These are phyloP conservation scores for Copsychus sechellarum DNA, from an alignment of 2,113 vertebrate species.

Conservation along the genomic window DNA sequence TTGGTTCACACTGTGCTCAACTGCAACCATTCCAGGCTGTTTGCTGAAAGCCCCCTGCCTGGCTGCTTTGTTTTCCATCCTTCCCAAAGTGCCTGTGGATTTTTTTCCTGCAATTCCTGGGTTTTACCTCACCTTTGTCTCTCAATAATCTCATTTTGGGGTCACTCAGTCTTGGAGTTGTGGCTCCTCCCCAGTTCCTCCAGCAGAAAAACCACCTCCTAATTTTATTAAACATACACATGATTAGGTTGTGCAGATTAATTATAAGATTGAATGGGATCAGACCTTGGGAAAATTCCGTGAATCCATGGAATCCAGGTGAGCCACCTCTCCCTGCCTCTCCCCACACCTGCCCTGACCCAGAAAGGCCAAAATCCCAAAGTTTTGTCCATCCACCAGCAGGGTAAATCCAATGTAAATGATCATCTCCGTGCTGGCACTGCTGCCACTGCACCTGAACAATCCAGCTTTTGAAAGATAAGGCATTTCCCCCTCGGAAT, in stretches of 20 bases:
- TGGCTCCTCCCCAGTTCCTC: no score
- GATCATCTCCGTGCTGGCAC: background rate
- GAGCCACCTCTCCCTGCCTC: background rate
- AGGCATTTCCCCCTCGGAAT: background rate
- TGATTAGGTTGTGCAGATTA: background rate
- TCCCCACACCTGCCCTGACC: no score
- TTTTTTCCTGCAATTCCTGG: background rate
- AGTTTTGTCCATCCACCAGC: background rate
- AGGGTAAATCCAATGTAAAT: background rate
- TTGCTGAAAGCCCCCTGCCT: background rate
- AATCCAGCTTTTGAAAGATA: background rate
- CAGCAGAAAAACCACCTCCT: background rate
- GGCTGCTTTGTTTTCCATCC: background rate
- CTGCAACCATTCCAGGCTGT: background rate
- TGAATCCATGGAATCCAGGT: background rate
- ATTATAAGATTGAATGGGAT: background rate
- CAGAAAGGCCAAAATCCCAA: background rate
- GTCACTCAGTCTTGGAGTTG: background rate
- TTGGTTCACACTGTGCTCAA: background rate
- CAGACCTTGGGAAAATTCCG: background rate
- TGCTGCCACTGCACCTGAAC: conserved; percentile 3
- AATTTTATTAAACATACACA: accelerated
- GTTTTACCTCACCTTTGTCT: accelerated
- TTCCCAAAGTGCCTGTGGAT: background rate
- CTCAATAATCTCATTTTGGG: background rate